phyloP scores from a whole-genome alignment of 2,797 vertebrate genomes.

The Micromesistius poutassou region DNA sequence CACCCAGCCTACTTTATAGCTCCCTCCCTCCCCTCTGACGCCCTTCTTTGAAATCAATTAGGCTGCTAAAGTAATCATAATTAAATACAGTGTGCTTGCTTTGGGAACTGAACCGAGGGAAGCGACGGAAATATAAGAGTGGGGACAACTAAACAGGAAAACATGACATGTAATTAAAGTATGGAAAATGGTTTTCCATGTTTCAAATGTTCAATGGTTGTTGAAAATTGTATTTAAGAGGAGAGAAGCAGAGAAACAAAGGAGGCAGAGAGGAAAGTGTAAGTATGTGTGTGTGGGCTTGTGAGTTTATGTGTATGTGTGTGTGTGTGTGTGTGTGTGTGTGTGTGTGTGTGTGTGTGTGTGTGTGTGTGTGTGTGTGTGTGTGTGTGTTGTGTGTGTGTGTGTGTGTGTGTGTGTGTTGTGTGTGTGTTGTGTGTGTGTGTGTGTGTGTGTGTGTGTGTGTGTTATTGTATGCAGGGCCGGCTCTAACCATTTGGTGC shows the following conservation, averaged over 20 bases:
- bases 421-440: neutral
- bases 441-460: neutral
- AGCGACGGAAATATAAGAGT: neutral
- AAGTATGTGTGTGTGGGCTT: neutral
- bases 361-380: neutral
- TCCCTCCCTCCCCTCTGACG: neutral
- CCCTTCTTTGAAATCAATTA: neutral
- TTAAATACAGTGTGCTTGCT: constrained; percentile 17
- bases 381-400: neutral
- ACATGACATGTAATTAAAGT: neutral
- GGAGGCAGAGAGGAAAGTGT: neutral
- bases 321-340: neutral
- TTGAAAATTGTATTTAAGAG: neutral
- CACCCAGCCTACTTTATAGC: constrained; percentile 37
- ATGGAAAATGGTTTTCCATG: no score
- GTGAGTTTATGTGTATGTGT: neutral
- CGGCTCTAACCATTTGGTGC: no score
- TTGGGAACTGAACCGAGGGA: constrained; percentile 3
- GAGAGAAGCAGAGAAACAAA: constrained; percentile 1
- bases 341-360: neutral
- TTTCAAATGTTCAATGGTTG: no score
- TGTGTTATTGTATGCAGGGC: neutral
- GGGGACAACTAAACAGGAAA: neutral
- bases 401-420: neutral
- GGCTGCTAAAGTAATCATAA: neutral